A percentile compares a stretch with the other conserved stretches of the same genome.
Conservation (phyloP, 2,113 vertebrate genomes). For the Brachirus orientalis region DNA sequence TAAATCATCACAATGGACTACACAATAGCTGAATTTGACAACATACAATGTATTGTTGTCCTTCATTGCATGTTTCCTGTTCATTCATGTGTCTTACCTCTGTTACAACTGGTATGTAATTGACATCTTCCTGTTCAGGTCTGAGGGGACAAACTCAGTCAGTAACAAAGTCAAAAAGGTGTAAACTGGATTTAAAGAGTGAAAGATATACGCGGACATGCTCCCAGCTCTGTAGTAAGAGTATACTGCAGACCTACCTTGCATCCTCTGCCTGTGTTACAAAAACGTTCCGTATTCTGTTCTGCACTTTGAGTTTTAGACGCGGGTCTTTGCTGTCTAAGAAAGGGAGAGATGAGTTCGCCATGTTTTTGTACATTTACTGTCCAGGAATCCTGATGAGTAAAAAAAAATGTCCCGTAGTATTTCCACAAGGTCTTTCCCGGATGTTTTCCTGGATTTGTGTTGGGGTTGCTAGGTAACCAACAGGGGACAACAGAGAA, state of each 20-base stretch:
- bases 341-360: conserved; percentile 39
- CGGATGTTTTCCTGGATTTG: conserved; percentile 62
- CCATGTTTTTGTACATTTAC: conserved; percentile 48
- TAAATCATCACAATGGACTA: no score
- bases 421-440: conserved; percentile 38
- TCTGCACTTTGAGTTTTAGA: conserved; percentile 71
- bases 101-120: conserved; percentile 66
- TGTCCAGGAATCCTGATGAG: conserved; percentile 7
- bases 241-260: conserved; percentile 58
- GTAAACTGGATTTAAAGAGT: no score
- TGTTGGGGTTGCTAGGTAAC: conserved; percentile 73
- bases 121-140: conserved; percentile 66
- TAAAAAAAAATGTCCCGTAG: not conserved
- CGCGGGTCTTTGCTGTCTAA: conserved; percentile 60
- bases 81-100: conserved; percentile 65
- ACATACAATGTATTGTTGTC: no score
- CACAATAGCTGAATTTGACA: no score
- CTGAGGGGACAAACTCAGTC: conserved; percentile 22
- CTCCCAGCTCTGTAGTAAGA: no score
- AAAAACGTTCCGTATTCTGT: conserved; percentile 77
- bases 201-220: no score
- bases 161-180: conserved; percentile 5
- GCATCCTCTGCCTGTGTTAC: conserved; percentile 78
- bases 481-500: conserved; percentile 49
- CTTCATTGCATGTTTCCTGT: not conserved